phyloP scores from a whole-genome alignment of 92 coral and sea anemone genomes.

The Epizoanthus stellaris region DNA sequence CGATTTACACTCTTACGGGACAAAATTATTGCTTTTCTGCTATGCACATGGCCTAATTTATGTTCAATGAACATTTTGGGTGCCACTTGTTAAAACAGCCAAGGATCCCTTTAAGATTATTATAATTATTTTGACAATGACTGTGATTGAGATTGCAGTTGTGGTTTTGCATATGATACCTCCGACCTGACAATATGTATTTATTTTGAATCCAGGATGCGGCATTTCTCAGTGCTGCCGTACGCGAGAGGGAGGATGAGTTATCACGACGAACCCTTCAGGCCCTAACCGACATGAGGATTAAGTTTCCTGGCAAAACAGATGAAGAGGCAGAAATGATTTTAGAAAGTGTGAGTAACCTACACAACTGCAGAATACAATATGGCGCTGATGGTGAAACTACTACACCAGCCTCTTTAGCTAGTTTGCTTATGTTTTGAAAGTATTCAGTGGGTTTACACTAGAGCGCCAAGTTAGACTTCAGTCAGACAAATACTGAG shows the following conservation, averaged over 20 bases:
- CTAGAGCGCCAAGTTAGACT: too few species aligned
- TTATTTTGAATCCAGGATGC: constrained; percentile 65
- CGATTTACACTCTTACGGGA: too few species aligned
- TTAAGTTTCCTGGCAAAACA: constrained; percentile 96
- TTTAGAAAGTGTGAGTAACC: constrained; percentile 78
- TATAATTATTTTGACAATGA: neutral
- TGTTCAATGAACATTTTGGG: too few species aligned
- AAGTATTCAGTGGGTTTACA: too few species aligned
- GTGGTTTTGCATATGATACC: neutral
- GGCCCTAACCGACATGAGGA: constrained; percentile 90
- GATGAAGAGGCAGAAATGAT: constrained; percentile 95
- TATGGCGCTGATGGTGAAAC: too few species aligned
- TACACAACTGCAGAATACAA: neutral
- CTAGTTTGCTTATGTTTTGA: too few species aligned
- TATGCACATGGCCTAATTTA: too few species aligned
- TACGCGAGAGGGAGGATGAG: constrained; percentile 86
- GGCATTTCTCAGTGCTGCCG: constrained; percentile 81
- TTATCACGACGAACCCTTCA: constrained; percentile 84
- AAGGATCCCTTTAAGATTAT: too few species aligned
- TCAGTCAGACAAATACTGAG: too few species aligned
- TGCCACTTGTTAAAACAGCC: too few species aligned
- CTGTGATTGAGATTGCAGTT: neutral
- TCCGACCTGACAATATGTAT: neutral
- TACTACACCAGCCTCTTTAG: too few species aligned
- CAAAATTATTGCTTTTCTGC: too few species aligned